Base-by-base conservation (phyloP, 2,113 vertebrate species). In the Pitta sordida region DNA sequence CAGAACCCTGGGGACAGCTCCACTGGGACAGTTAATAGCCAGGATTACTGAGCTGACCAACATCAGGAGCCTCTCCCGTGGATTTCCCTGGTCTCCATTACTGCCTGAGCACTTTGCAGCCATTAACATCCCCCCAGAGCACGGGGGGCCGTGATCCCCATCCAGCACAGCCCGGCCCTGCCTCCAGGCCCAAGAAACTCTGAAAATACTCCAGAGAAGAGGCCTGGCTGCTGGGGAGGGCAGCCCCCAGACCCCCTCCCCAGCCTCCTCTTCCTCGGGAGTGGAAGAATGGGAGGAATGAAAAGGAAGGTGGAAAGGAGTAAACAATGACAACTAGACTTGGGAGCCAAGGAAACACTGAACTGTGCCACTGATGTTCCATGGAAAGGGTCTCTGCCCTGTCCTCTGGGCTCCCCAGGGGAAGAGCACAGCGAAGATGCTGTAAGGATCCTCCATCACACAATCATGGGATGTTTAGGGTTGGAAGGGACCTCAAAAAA, bases 1-100 rank as follows among this genome's bases (percentile, higher is more conserved):
- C 1, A 15, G 78, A 68, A 49, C 84, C 71, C 73, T 4, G 21
- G 77, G 88, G 27, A 58, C 10, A 12, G 76, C 91, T 59, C 83
- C 23, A 1, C 30, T 2, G 76, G 83, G 87, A 91, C n/a, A 23
- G 26, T 44, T 80, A 73, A 89, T 13, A 75, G 68, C 73, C 19
- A 36, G 90, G 88, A 76, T 88, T 49, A 49, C 81, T 24, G 77
- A 89, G 81, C 77, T 76, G 76, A 86, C 55, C 74, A 20, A 34
- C 21, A 44, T 16, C 58, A 37, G 1, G 56, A 56, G 63, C 58
- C 65, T 83, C 75, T 91, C 63, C 69, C 20, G 7, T 30, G 70
- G 7, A 48, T 84, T 91, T 69, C 73, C 74, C 13, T 1, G n/a
- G 6, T 30, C 88, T 68, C 84, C 52, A 19, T 91, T 76, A 92